phyloP scores from a whole-genome alignment of 2,888 invertebrate species.

The Myopa testacea region DNA sequence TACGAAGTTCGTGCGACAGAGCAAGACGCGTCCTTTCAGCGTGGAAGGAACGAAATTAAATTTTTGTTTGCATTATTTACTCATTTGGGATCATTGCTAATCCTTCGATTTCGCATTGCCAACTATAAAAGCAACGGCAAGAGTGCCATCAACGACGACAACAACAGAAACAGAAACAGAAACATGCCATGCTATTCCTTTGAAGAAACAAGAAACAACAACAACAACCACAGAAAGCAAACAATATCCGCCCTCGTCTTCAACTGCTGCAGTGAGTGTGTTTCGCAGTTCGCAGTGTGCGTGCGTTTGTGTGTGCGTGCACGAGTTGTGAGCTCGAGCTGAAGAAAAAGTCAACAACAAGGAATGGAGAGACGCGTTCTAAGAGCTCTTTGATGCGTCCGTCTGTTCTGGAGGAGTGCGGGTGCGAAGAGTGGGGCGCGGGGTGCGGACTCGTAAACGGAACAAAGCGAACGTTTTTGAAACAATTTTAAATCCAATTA shows the following conservation, averaged over 20 bases:
- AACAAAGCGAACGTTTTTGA: constrained; percentile 50
- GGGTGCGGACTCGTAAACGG: constrained; percentile 45
- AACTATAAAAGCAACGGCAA: constrained; percentile 37
- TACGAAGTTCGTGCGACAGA: constrained; percentile 2
- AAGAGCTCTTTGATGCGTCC: constrained; percentile 28
- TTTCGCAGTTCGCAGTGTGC: constrained; percentile 12
- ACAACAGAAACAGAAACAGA: constrained; percentile 9
- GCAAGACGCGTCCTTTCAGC: constrained; percentile 47
- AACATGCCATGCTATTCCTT: constrained; percentile 2
- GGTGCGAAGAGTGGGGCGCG: neutral
- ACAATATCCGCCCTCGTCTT: constrained; percentile 6
- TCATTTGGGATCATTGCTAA: constrained; percentile 56
- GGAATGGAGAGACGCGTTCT: constrained; percentile 6
- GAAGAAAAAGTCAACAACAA: constrained; percentile 10
- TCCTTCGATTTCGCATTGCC: constrained; percentile 51
- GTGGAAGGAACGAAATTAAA: constrained; percentile 62
- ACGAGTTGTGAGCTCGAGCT: neutral
- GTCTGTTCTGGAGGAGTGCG: neutral
- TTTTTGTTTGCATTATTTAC: constrained; percentile 62
- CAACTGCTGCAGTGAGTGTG: neutral
- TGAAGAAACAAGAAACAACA: neutral
- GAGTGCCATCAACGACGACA: constrained; percentile 5
- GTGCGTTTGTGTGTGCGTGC: constrained; percentile 5
- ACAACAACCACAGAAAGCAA: neutral
- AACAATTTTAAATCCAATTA: constrained; percentile 53